phyloP scores from a whole-genome alignment of 2,888 invertebrate genomes.

The Notocelia uddmanniana region DNA sequence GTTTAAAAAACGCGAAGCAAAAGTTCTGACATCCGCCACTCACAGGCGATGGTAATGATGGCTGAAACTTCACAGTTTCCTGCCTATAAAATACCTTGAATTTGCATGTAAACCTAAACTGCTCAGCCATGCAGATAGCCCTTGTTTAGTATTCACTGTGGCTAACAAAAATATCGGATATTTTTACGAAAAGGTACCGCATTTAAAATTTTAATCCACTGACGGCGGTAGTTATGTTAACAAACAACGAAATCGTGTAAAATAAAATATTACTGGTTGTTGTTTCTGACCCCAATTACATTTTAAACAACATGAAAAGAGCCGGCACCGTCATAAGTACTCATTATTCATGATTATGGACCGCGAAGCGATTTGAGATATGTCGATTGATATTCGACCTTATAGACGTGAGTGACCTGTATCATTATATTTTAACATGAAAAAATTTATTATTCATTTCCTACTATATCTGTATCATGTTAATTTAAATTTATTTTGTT shows the following conservation, averaged over 20 bases:
- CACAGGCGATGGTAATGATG: not conserved
- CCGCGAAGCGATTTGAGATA: too few relatives aligned
- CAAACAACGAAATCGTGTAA: not conserved
- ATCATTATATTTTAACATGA: too few relatives aligned
- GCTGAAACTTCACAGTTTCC: not conserved
- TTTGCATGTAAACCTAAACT: slow-evolving; percentile 33
- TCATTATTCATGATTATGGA: too few relatives aligned
- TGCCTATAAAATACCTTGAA: slow-evolving; percentile 15
- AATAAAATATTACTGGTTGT: not conserved
- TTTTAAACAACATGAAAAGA: not conserved
- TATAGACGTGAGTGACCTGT: too few relatives aligned
- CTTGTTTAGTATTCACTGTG: slow-evolving; percentile 16
- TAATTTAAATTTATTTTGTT: too few relatives aligned
- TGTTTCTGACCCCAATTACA: not conserved
- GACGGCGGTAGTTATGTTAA: not conserved
- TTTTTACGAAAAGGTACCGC: not conserved
- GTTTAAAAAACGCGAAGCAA: not conserved
- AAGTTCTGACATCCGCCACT: slow-evolving; percentile 5
- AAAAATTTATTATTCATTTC: too few relatives aligned
- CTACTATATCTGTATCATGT: too few relatives aligned
- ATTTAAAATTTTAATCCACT: slow-evolving; percentile 23
- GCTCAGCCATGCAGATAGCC: slow-evolving; percentile 33
- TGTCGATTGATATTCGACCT: too few relatives aligned
- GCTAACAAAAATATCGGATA: slow-evolving; percentile 20
- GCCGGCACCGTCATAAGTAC: too few relatives aligned